Percentiles rank a stretch among this genome's conserved stretches.
Evolutionary conservation across 2,888 invertebrate genomes (phyloP).

Genomic region (Drosophila paranaensis): DNA sequence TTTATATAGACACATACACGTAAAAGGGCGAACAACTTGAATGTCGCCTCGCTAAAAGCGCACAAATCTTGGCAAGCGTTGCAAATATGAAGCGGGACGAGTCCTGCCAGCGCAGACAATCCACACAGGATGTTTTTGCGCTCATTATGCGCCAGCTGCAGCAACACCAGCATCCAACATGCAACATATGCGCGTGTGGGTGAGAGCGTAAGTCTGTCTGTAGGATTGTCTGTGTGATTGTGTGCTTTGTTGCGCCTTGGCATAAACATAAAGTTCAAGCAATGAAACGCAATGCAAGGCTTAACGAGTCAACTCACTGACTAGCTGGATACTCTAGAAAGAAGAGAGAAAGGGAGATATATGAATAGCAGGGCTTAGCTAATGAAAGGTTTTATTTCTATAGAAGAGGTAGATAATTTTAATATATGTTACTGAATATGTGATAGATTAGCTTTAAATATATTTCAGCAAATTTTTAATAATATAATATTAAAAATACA

Average conservation of each 20-base stretch:
- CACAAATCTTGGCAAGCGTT: constrained; percentile 73
- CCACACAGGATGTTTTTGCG: constrained; percentile 76
- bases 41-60: constrained; percentile 70
- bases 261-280: constrained; percentile 60
- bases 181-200: constrained; percentile 27
- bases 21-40: constrained; percentile 47
- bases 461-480: too few species aligned
- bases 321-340: constrained; percentile 25
- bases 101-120: constrained; percentile 60
- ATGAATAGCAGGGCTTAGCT: neutral
- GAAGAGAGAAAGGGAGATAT: too few species aligned
- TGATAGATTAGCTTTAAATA: too few species aligned
- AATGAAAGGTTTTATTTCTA: neutral
- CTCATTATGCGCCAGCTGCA: constrained; percentile 79
- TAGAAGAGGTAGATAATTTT: neutral
- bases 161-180: constrained; percentile 37
- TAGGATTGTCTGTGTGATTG: constrained; percentile 30
- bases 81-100: constrained; percentile 44
- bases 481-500: too few species aligned
- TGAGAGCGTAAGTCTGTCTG: constrained; percentile 25
- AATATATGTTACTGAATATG: too few species aligned
- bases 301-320: constrained; percentile 9
- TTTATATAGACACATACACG: constrained; percentile 9
- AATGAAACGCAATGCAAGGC: constrained; percentile 23
- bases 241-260: constrained; percentile 64